phyloP scores from a whole-genome alignment of 2,113 vertebrate genomes.

The Antechinus flavipes region DNA sequence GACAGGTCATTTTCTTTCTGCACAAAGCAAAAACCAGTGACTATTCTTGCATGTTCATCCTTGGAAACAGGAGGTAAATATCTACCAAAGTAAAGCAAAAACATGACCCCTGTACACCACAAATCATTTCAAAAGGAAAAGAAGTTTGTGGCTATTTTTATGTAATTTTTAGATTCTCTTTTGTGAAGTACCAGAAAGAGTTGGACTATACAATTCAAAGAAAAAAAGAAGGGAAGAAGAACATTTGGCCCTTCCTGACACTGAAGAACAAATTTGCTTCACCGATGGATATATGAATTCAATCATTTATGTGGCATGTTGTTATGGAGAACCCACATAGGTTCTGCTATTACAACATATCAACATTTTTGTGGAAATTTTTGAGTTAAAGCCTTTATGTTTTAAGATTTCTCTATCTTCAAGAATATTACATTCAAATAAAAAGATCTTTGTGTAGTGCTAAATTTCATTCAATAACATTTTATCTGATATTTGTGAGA shows the following conservation, averaged over 20 bases:
- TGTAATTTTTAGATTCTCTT: slow-evolving; percentile 23
- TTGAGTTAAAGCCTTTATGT: neutral
- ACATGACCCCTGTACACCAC: neutral
- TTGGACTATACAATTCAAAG: neutral
- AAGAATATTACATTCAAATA: neutral
- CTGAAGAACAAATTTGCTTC: neutral
- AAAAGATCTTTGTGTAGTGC: neutral
- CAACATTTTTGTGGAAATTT: neutral
- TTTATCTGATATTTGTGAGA: neutral
- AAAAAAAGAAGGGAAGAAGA: neutral
- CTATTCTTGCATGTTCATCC: neutral
- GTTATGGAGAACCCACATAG: neutral
- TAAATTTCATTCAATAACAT: neutral
- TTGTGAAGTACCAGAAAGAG: neutral
- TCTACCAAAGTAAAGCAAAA: neutral
- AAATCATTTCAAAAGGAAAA: slow-evolving; percentile 10
- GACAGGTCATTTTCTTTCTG: neutral
- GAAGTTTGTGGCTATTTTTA: slow-evolving; percentile 8
- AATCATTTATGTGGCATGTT: neutral
- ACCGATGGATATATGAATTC: neutral
- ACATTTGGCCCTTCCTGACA: neutral
- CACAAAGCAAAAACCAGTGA: neutral
- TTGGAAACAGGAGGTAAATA: neutral
- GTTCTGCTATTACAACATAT: neutral
- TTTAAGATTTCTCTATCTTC: neutral